Conservation (phyloP, 2,888 invertebrate species). For the Eupithecia vulgata region DNA sequence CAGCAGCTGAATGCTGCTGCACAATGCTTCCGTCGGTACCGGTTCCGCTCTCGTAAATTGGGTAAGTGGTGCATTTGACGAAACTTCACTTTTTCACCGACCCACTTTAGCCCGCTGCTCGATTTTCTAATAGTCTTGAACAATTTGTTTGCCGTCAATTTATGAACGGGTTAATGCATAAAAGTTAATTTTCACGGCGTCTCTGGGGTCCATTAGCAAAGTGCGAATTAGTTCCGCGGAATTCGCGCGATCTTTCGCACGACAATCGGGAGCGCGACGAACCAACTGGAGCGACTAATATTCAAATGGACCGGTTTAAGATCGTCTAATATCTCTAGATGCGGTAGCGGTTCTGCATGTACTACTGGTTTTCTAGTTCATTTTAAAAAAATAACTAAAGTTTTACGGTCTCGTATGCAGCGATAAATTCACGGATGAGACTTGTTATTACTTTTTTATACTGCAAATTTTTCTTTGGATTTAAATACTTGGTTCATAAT, state of each 20-base stretch:
- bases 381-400: constrained; percentile 51
- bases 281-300: constrained; percentile 78
- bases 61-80: constrained; percentile 81
- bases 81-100: constrained; percentile 80
- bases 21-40: constrained; percentile 75
- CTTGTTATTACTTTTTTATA: constrained; percentile 37
- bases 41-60: constrained; percentile 82
- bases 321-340: constrained; percentile 53
- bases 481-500: constrained; percentile 37
- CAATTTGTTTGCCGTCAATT: constrained; percentile 71
- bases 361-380: constrained; percentile 56
- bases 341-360: constrained; percentile 58
- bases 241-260: constrained; percentile 74
- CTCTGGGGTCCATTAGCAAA: constrained; percentile 65
- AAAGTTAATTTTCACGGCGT: constrained; percentile 70
- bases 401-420: constrained; percentile 44
- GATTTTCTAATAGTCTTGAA: constrained; percentile 60
- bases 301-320: constrained; percentile 70
- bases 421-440: constrained; percentile 38
- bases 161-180: constrained; percentile 67
- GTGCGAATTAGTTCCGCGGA: constrained; percentile 51
- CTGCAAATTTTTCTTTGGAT: constrained; percentile 37
- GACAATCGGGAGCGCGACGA: constrained; percentile 76
- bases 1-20: constrained; percentile 61
- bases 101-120: constrained; percentile 63